Evolutionary conservation across 1,140 invertebrate species (phyloP).

Genomic region (Planococcus citri): DNA sequence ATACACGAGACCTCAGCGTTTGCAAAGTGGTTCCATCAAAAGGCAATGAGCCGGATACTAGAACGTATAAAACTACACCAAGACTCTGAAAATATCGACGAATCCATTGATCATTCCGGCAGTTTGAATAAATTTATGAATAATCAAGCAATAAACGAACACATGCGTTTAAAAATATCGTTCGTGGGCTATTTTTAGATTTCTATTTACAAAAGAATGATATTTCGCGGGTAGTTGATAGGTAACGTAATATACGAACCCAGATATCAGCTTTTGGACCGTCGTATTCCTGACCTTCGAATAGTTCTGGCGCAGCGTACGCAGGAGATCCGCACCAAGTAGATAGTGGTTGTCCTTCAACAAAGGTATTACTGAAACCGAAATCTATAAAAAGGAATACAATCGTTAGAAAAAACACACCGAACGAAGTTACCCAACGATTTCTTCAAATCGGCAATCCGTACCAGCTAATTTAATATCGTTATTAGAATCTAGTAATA

Average conservation of each 20-base stretch:
- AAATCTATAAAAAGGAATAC: constrained; percentile 49
- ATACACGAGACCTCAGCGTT: constrained; percentile 62
- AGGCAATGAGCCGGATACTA: constrained; percentile 80
- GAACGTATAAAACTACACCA: constrained; percentile 84
- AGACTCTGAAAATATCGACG: constrained; percentile 52
- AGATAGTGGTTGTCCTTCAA: constrained; percentile 62
- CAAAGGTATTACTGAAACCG: constrained; percentile 89
- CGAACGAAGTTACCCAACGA: background rate
- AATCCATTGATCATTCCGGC: background rate
- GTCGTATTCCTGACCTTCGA: constrained; percentile 91
- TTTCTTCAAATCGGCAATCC: background rate
- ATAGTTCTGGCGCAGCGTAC: constrained; percentile 94
- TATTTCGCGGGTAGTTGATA: too few relatives aligned
- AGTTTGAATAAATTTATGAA: too few relatives aligned
- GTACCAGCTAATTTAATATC: constrained; percentile 84
- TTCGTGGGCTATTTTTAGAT: background rate
- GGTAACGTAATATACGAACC: constrained; percentile 45
- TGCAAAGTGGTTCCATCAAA: constrained; percentile 82
- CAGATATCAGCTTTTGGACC: constrained; percentile 95
- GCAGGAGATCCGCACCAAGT: constrained; percentile 98
- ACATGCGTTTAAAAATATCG: background rate
- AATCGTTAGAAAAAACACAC: constrained; percentile 2
- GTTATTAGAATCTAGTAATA: constrained; percentile 82
- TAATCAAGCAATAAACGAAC: background rate
- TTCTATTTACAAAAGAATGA: too few relatives aligned